Evolutionary conservation across 2,888 invertebrate species (phyloP).

Genomic region (Syrphus vitripennis): DNA sequence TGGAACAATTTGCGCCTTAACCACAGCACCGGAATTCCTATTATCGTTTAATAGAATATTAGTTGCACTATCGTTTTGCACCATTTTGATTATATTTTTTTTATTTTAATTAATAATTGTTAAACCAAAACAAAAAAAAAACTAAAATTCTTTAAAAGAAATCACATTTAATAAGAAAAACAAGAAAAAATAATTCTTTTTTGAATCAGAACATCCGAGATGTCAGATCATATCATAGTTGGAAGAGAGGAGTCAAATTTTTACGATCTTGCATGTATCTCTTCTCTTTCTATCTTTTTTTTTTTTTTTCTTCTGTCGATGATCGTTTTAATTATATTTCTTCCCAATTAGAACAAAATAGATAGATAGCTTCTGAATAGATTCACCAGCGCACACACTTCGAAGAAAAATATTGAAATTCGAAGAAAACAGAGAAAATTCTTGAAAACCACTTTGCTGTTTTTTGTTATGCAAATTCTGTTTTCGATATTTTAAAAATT

Average conservation of each 20-base stretch:
- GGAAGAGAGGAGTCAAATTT: slow-evolving; percentile 17
- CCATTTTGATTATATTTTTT: slow-evolving; percentile 76
- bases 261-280: slow-evolving; percentile 43
- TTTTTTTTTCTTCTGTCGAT: neutral
- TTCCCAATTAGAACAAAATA: slow-evolving; percentile 43
- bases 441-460: slow-evolving; percentile 42
- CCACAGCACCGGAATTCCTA: slow-evolving; percentile 75
- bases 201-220: slow-evolving; percentile 37
- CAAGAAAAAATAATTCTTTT: neutral
- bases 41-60: slow-evolving; percentile 80
- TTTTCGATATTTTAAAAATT: neutral
- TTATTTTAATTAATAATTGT: neutral
- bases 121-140: neutral
- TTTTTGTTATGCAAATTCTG: neutral
- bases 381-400: neutral
- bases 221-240: slow-evolving; percentile 67
- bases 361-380: neutral
- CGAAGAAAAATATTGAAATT: neutral
- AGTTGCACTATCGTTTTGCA: slow-evolving; percentile 77
- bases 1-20: slow-evolving; percentile 88
- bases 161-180: slow-evolving; percentile 15
- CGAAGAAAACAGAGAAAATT: neutral
- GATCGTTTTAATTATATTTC: slow-evolving; percentile 20
- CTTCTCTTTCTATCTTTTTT: slow-evolving; percentile 41
- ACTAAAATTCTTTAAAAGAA: neutral